Evolutionary conservation across 2,888 invertebrate species (phyloP).

Genomic region (Heteropelma amictum): DNA sequence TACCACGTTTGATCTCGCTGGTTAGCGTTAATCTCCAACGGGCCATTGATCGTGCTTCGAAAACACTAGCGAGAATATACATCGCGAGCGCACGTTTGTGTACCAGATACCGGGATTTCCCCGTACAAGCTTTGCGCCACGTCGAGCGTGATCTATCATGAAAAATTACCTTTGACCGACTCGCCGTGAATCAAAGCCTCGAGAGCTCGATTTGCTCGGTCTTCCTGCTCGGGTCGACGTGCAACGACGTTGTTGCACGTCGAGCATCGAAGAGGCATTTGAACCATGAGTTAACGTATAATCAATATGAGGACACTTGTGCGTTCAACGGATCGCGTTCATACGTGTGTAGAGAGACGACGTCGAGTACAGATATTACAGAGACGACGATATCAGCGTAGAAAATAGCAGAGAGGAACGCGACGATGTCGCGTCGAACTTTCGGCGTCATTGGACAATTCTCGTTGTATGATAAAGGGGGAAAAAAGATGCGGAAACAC

Average conservation of each 20-base stretch:
- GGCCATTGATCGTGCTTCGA: slow-evolving; percentile 64
- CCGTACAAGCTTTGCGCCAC: slow-evolving; percentile 63
- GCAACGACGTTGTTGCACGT: not conserved
- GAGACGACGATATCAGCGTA: not conserved
- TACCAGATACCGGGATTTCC: not conserved
- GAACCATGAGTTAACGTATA: slow-evolving; percentile 55
- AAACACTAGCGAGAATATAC: slow-evolving; percentile 15
- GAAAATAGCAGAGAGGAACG: not conserved
- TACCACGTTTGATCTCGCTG: slow-evolving; percentile 76
- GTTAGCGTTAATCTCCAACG: slow-evolving; percentile 71
- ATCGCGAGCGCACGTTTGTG: no score
- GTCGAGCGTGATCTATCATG: slow-evolving; percentile 76
- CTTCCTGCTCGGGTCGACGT: not conserved
- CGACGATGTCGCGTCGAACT: no score
- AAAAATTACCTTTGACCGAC: slow-evolving; percentile 78
- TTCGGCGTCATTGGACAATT: no score
- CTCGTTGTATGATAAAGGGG: no score
- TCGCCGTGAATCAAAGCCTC: slow-evolving; percentile 65
- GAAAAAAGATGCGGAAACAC: no score
- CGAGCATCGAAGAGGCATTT: slow-evolving; percentile 33
- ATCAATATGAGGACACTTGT: slow-evolving; percentile 52
- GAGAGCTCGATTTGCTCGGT: not conserved
- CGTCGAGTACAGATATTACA: not conserved
- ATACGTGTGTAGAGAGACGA: not conserved
- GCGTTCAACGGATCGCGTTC: not conserved